Evolutionary conservation across 2,797 vertebrate genomes (phyloP), one percentile per base, ranked within the genome.

Genomic region (Merluccius polli): DNA sequence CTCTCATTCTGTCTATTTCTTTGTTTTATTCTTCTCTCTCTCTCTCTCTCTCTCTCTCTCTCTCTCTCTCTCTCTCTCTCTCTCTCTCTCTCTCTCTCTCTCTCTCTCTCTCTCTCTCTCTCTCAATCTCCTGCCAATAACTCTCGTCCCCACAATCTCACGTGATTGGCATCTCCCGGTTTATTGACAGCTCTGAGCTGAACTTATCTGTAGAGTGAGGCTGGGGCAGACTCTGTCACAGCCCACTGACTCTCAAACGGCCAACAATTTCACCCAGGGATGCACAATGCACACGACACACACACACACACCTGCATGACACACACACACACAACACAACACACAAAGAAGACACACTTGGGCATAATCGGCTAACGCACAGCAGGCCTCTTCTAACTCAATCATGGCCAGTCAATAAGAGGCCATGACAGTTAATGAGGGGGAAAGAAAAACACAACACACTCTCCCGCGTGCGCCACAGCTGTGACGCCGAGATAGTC

Each of bases 81-180:
- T 4, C 69, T 18, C 44, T 21, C 35, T 33, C 21, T 68, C 21
- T 35, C 71, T 73, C 38, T 72, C 31, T 76, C 73, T 36, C 52
- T 75, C 15, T 29, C 72, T 4, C 69, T 18, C 44, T 21, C 35
- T 33, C 21, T 68, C 21, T 35, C 71, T 73, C 38, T 72, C 31
- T 76, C 73, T 36, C 65, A 48, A 3, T 74, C 44, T 67, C 3
- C 71, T 48, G 68, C 27, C 27, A 3, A 21, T 35, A 21, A 3
- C 70, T 76, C 71, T 74, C 5, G 1, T 65, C 16, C 67, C 16
- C 29, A 13, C n/a, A 2, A 11, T 80, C 76, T 68, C 73, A 71
- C 74, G 12, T 90, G 86, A 90, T 71, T 88, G 88, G 87, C 88
- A 90, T 84, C 88, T 85, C 59, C 31, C 85, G 80, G 59, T 44